Conservation (phyloP, 2,888 invertebrate genomes). For the Acholoe squamosa region DNA sequence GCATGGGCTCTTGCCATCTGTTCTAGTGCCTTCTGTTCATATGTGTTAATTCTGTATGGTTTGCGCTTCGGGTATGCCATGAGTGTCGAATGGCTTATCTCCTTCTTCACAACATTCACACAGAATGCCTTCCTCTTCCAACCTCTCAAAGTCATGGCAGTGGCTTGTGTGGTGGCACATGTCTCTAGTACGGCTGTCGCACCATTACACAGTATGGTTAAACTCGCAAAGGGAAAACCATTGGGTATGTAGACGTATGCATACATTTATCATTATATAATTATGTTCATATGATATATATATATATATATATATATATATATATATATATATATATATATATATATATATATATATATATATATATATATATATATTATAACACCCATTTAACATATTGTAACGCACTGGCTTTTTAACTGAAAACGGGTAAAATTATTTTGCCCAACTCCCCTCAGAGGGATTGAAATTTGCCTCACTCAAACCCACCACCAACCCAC, state of each 20-base stretch:
- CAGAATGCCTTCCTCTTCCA: neutral
- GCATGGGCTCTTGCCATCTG: slow-evolving; percentile 73
- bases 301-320: too few species aligned
- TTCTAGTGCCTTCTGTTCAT: slow-evolving; percentile 73
- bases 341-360: too few species aligned
- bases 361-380: too few species aligned
- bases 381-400: too few species aligned
- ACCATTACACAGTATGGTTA: neutral
- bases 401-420: too few species aligned
- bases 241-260: slow-evolving; percentile 12
- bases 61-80: slow-evolving; percentile 76
- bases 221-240: neutral
- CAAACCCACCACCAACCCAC: too few species aligned
- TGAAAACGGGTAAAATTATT: too few species aligned
- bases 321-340: too few species aligned
- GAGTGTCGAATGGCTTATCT: slow-evolving; percentile 76
- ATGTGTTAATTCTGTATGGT: slow-evolving; percentile 79
- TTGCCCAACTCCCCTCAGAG: too few species aligned
- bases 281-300: too few species aligned
- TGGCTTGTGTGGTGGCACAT: neutral
- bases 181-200: neutral
- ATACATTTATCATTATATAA: too few species aligned
- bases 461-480: too few species aligned
- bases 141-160: slow-evolving; percentile 13
- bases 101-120: slow-evolving; percentile 73